phyloP scores from a whole-genome alignment of 2,888 invertebrate species.

The Leptogaster cylindrica region DNA sequence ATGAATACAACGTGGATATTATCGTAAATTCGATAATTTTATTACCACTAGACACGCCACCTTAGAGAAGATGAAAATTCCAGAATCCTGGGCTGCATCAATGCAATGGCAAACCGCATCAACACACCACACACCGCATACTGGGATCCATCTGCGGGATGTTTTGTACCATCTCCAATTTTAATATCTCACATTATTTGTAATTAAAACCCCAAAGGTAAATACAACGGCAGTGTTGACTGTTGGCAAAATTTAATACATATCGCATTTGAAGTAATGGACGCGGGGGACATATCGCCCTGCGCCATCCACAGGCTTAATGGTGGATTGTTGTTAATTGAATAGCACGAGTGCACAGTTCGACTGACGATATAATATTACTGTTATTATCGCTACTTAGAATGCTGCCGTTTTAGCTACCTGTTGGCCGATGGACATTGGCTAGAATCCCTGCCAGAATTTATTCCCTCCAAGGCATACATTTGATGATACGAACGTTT shows the following conservation, averaged over 20 bases:
- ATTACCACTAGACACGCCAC: constrained; percentile 46
- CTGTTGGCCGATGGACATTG: constrained; percentile 37
- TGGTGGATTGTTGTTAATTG: constrained; percentile 40
- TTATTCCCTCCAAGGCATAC: too few species aligned
- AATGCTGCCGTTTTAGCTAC: constrained; percentile 41
- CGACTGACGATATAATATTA: constrained; percentile 39
- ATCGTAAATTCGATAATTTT: constrained; percentile 48
- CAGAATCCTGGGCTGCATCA: constrained; percentile 24
- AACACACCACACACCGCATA: background rate
- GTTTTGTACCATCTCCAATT: constrained; percentile 26
- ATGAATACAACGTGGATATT: constrained; percentile 44
- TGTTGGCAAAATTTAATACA: constrained; percentile 27
- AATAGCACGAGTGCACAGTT: constrained; percentile 30
- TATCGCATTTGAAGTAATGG: constrained; percentile 26
- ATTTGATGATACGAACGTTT: too few species aligned
- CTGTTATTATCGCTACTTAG: constrained; percentile 43
- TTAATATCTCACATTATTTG: constrained; percentile 43
- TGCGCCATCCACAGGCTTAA: background rate
- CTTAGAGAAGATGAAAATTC: constrained; percentile 38
- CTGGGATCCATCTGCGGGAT: background rate
- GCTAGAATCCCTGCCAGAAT: constrained; percentile 9
- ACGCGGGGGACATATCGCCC: background rate
- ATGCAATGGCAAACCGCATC: constrained; percentile 19
- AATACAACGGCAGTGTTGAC: constrained; percentile 35
- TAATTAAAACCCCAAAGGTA: constrained; percentile 41